Base-by-base conservation (phyloP, 2,113 vertebrate genomes). In the Loxodonta africana region DNA sequence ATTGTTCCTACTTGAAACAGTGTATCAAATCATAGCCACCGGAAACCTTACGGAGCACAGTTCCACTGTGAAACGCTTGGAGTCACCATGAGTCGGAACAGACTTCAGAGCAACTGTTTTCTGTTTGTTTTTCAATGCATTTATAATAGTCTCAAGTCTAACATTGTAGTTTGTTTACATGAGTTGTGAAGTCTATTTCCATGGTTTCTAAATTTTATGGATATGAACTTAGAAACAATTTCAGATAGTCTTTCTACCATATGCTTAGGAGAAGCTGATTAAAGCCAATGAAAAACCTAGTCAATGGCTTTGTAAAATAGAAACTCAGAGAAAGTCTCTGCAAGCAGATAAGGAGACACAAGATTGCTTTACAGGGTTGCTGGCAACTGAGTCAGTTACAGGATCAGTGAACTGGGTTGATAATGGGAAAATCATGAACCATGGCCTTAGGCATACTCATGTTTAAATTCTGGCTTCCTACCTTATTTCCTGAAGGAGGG, bases 391-490 rank as follows among this genome's bases (percentile, higher is more conserved):
- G 11, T 93, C 63, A 89, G 37, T 86, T 87, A 67, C 8, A 77
- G 51, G 89, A 28, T 93, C 80, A 60, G 41, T 69, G 48, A 87
- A 3, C 11, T 83, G 87, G 17, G 69, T 78, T 46, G 80, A 88
- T 48, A 86, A 17, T 73, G 57, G 41, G 1, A 67, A 95, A 95
- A 83, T 78, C 48, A 57, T 25, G 23, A 30, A 73, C 28, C 69
- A 92, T 21, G 37, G 28, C 46, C 41, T 37, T 46, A 17, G 0
- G 1, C 7, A 48, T 17, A 48, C 6, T 9, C 26, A 12, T 30
- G 26, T 73, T 93, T 93, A 94, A 95, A 88, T 94, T 86, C 71
- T 91, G 28, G 3, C 5, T 76, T 57, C 57, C 53, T 2, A 77
- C 18, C 7, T 87, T 73, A 44, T 46, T 89, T 80, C 11, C 37